Conservation (phyloP, 1,140 invertebrate genomes). For the silkworm (Bombyx mori) region DNA sequence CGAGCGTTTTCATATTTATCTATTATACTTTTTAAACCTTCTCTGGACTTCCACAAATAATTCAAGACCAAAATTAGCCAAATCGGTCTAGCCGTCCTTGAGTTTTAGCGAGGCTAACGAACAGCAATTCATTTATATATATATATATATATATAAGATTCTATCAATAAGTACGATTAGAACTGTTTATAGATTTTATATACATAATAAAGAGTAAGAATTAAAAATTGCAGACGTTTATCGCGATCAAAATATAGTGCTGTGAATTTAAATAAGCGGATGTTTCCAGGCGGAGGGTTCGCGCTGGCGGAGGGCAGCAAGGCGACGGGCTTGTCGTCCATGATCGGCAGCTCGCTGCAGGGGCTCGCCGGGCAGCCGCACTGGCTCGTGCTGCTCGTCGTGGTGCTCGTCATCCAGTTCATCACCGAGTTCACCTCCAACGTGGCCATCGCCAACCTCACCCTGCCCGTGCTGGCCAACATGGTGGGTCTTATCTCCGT, state of each 20-base stretch:
- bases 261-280: background rate
- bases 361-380: conserved; percentile 71
- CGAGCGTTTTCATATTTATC: too few species aligned
- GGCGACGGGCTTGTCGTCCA: conserved; percentile 80
- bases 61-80: too few species aligned
- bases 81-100: too few species aligned
- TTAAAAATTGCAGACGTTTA: background rate
- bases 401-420: conserved; percentile 69
- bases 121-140: too few species aligned
- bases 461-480: conserved; percentile 85
- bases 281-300: conserved; percentile 81
- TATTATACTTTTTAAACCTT: too few species aligned
- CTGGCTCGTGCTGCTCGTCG: conserved; percentile 72
- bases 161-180: background rate
- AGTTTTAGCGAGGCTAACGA: too few species aligned
- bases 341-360: conserved; percentile 78
- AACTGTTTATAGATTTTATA: background rate
- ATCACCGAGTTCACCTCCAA: conserved; percentile 89
- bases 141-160: too few species aligned
- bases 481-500: conserved; percentile 71
- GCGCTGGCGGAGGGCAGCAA: conserved; percentile 88
- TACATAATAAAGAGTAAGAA: background rate
- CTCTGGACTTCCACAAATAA: too few species aligned
- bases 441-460: conserved; percentile 87
- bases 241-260: background rate